phyloP scores from a whole-genome alignment of 2,888 invertebrate genomes.

The Philopedon plagiatum region DNA sequence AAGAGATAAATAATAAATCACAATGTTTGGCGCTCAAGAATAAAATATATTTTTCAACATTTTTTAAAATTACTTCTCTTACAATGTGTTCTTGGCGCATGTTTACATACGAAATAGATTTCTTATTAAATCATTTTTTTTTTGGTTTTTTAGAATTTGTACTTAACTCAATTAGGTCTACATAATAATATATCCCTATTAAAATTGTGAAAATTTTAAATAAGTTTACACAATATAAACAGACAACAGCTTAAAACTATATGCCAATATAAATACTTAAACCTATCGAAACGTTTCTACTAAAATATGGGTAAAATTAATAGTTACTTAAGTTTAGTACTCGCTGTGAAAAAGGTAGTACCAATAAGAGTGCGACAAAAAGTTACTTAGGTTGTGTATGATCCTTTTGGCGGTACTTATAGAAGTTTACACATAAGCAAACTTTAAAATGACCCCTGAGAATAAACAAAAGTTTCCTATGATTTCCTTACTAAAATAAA shows the following conservation, averaged over 20 bases:
- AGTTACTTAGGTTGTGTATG: too few relatives aligned
- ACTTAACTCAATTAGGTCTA: conserved; percentile 66
- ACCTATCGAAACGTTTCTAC: conserved; percentile 16
- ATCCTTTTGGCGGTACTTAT: too few relatives aligned
- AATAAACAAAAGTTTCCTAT: too few relatives aligned
- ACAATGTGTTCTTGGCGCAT: conserved; percentile 64
- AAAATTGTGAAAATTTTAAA: conserved; percentile 59
- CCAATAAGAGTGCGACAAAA: too few relatives aligned
- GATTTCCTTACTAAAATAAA: too few relatives aligned
- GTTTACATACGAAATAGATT: conserved; percentile 36
- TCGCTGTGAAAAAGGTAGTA: neutral
- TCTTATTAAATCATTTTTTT: conserved; percentile 51
- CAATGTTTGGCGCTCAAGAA: conserved; percentile 62
- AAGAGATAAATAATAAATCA: conserved; percentile 56
- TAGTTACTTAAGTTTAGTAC: neutral
- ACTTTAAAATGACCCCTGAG: too few relatives aligned
- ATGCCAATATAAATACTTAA: conserved; percentile 48
- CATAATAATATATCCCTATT: conserved; percentile 59
- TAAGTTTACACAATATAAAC: conserved; percentile 62
- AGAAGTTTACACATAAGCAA: too few relatives aligned
- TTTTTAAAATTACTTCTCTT: conserved; percentile 61
- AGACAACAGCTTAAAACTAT: conserved; percentile 65
- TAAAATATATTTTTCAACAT: conserved; percentile 66
- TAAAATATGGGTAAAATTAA: conserved; percentile 9
- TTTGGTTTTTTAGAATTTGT: conserved; percentile 64